A percentile compares a stretch with the other conserved stretches of the same genome.
Evolutionary conservation across 2,113 vertebrate genomes (phyloP).

Genomic region (Thymallus thymallus): DNA sequence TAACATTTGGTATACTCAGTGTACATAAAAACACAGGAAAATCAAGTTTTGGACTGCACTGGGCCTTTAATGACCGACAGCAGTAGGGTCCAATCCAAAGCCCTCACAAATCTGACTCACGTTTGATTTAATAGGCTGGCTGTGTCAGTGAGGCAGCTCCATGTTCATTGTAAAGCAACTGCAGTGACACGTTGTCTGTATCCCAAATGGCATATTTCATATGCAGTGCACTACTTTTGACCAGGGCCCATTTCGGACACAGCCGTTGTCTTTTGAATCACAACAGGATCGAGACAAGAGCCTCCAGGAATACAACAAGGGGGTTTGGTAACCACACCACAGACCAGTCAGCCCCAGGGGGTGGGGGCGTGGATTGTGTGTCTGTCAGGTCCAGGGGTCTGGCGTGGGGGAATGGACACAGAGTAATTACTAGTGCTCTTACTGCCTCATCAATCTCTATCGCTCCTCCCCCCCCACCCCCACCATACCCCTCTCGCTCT

Average conservation of each 20-base stretch:
- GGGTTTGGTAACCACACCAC: constrained; percentile 9
- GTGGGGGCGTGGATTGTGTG: constrained; percentile 36
- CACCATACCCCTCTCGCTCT: constrained; percentile 63
- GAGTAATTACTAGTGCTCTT: constrained; percentile 83
- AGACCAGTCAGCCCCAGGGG: constrained; percentile 61
- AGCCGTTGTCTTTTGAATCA: neutral
- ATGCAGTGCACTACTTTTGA: no score
- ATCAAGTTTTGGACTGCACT: no score
- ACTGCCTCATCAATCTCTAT: constrained; percentile 83
- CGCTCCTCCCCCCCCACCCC: constrained; percentile 38
- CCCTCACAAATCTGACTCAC: neutral
- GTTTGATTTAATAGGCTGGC: neutral
- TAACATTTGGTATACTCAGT: no score
- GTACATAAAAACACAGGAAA: no score
- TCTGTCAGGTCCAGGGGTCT: constrained; percentile 79
- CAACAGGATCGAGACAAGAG: constrained; percentile 12
- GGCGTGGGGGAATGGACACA: constrained; percentile 77
- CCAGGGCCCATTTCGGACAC: no score
- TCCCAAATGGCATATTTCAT: no score
- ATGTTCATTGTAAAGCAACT: neutral
- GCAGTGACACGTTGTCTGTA: neutral
- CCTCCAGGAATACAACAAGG: constrained; percentile 67
- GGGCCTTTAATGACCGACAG: neutral
- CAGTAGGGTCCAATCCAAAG: neutral
- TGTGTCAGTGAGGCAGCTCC: neutral